phyloP scores from a whole-genome alignment of 2,888 invertebrate genomes.

The Andrena flavipes region DNA sequence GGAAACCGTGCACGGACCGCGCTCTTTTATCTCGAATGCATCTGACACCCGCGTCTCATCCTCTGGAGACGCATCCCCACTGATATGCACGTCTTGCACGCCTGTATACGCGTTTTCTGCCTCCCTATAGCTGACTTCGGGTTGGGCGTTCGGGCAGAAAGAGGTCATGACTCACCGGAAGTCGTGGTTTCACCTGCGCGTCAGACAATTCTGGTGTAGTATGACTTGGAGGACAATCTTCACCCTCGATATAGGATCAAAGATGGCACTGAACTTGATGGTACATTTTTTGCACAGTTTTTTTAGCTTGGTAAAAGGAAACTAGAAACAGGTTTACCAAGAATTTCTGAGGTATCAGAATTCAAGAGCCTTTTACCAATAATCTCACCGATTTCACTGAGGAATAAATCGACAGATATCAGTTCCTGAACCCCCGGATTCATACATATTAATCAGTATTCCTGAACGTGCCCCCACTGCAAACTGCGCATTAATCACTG shows the following conservation, averaged over 20 bases:
- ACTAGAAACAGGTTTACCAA: conserved; percentile 12
- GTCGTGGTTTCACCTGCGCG: conserved; percentile 11
- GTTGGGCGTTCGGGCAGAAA: conserved; percentile 27
- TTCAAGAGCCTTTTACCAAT: neutral
- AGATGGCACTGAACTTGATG: neutral
- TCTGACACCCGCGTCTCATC: conserved; percentile 73
- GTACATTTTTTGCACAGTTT: neutral
- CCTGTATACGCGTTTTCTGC: conserved; percentile 9
- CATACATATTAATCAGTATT: conserved; percentile 42
- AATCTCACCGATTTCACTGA: neutral
- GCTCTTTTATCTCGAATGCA: conserved; percentile 69
- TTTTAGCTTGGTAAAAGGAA: neutral
- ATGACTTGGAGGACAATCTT: neutral
- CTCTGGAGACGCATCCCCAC: conserved; percentile 36
- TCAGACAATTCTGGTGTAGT: neutral
- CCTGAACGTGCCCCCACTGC: conserved; percentile 9
- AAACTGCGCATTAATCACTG: conserved; percentile 39
- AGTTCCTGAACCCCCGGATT: conserved; percentile 28
- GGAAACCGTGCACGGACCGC: conserved; percentile 68
- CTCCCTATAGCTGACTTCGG: conserved; percentile 26
- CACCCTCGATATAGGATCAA: too few relatives aligned
- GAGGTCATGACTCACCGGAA: conserved; percentile 54
- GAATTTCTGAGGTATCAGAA: neutral
- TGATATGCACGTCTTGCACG: conserved; percentile 36
- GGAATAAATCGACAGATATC: conserved; percentile 28